Percentiles rank a stretch among this genome's conserved stretches.
Conservation (phyloP, 2,888 invertebrate genomes). For the Stenolophus ochropezus region DNA sequence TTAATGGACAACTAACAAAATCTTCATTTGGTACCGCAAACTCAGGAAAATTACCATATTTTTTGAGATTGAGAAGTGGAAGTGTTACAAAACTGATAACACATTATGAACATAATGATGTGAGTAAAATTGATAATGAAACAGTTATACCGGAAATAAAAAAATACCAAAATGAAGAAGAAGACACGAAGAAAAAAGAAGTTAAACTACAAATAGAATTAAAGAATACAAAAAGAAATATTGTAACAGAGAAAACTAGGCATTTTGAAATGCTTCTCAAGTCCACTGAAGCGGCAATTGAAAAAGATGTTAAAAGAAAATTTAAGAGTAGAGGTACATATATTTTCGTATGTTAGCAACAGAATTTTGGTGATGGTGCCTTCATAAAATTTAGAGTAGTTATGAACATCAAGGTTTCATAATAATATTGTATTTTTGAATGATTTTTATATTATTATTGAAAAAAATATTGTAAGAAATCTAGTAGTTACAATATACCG, state of each 20-base stretch:
- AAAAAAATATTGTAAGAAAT: not conserved
- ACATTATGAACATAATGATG: slow-evolving; percentile 59
- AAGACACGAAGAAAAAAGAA: slow-evolving; percentile 7
- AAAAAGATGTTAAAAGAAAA: not conserved
- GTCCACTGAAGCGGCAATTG: not conserved
- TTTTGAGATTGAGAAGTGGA: slow-evolving; percentile 45
- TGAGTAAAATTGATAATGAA: slow-evolving; percentile 2
- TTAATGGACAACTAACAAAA: slow-evolving; percentile 24
- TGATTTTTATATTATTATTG: not conserved
- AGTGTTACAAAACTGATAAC: slow-evolving; percentile 64
- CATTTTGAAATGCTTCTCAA: slow-evolving; percentile 39
- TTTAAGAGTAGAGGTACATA: slow-evolving; percentile 28
- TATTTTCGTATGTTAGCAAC: not conserved
- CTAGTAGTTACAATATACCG: not conserved
- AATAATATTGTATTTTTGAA: not conserved
- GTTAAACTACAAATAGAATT: slow-evolving; percentile 4
- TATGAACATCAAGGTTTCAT: too few species aligned
- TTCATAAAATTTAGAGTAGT: not conserved
- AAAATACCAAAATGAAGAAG: not conserved
- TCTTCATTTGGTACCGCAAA: slow-evolving; percentile 17
- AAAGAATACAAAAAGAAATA: slow-evolving; percentile 18
- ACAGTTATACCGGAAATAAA: not conserved
- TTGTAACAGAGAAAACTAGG: slow-evolving; percentile 34
- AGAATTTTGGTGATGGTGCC: not conserved
- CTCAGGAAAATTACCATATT: slow-evolving; percentile 26